Base-by-base conservation (phyloP, 2,113 vertebrate genomes). In the Nyctibius bracteatus region DNA sequence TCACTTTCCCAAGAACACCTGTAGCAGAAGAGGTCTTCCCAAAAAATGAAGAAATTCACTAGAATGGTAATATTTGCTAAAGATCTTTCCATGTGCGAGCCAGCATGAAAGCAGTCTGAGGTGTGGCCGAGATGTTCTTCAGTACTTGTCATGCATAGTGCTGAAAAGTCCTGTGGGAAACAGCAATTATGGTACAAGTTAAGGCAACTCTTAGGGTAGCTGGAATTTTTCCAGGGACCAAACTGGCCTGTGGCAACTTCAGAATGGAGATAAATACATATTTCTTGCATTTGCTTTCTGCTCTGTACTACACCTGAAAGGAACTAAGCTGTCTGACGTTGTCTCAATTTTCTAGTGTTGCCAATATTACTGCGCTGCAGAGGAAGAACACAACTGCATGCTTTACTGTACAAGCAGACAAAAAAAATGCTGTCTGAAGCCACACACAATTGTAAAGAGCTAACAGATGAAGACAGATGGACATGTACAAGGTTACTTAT, bases 161-260 rank as follows among this genome's bases (percentile, higher is more conserved):
- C 59, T 90, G 86, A 67, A 49, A 92, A 83, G 35, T 84, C 55
- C 58, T 55, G 20, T 46, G 79, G 75, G 82, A 94, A 94, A 66
- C 43, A 63, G 55, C 58, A 92, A 73, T 92, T 94, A 73, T 0
- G 6, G 51, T 59, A 81, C 94, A 88, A 94, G 88, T 90, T 31
- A 71, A 71, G 74, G 63, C 94, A 95, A 90, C 70, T 66, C 62
- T 71, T 22, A 63, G 27, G 43, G 52, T 12, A 63, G 82, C 59
- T 93, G 88, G 88, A 93, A 47, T 74, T 77, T 86, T 95, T 78
- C 90, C 72, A 79, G 85, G 43, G 52, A 74, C 51, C 72, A 92
- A 86, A 67, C 14, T 51, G 55, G 54, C 66, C 77, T 52, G 33
- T 59, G 52, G 89, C 46, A 86, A 12, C 41, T 70, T 90, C 18